A percentile compares a stretch with the other conserved stretches of the same genome.
Evolutionary conservation across 2,888 invertebrate species (phyloP).

Genomic region (Gastrophysa polygoni): DNA sequence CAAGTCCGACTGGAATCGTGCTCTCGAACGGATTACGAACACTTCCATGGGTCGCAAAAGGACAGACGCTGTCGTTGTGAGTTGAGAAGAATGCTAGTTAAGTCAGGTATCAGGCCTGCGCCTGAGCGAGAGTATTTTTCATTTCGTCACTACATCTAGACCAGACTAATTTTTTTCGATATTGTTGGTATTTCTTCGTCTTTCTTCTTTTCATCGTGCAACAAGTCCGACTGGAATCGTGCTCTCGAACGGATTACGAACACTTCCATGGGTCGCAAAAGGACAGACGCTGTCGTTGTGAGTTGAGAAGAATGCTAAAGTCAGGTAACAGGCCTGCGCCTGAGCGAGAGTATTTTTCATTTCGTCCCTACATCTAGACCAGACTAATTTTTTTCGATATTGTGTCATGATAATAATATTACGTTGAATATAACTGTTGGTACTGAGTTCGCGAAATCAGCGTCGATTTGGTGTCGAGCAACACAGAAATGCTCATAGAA

Average conservation of each 20-base stretch:
- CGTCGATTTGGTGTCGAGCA: too few species aligned
- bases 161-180: too few species aligned
- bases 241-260: constrained; percentile 6
- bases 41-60: constrained; percentile 14
- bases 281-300: constrained; percentile 19
- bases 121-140: constrained; percentile 17
- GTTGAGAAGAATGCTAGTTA: constrained; percentile 39
- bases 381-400: too few species aligned
- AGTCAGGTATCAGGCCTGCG: constrained; percentile 42
- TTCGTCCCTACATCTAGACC: too few species aligned
- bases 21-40: constrained; percentile 3
- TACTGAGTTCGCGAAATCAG: too few species aligned
- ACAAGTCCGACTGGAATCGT: constrained; percentile 10
- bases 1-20: constrained; percentile 14
- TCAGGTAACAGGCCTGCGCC: constrained; percentile 42
- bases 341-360: too few species aligned
- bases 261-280: constrained; percentile 12
- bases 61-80: constrained; percentile 18
- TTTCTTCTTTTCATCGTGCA: background rate
- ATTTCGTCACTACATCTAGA: too few species aligned
- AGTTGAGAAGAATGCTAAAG: constrained; percentile 36
- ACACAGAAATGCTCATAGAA: too few species aligned
- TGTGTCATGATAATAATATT: too few species aligned
- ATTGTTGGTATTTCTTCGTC: constrained; percentile 15
- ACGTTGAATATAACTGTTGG: too few species aligned